Evolutionary conservation across 2,797 vertebrate genomes (phyloP).

Genomic region (Leuciscus waleckii): DNA sequence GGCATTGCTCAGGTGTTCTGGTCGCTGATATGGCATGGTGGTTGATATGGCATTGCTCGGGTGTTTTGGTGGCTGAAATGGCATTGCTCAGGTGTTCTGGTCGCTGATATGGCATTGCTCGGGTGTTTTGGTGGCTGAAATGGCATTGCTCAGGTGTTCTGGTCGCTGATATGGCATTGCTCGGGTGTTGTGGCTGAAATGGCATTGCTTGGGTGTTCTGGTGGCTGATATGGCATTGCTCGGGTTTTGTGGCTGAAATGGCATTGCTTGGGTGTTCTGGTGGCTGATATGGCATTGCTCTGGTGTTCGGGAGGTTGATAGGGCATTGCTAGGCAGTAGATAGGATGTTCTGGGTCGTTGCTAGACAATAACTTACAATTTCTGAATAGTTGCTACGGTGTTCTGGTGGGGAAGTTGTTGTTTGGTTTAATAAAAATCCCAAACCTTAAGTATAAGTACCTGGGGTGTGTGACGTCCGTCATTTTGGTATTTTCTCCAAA

Average conservation of each 20-base stretch:
- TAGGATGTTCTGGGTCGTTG: neutral
- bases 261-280: too few species aligned
- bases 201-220: neutral
- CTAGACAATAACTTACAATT: neutral
- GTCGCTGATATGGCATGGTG: neutral
- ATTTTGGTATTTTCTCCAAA: slow-evolving; percentile 97
- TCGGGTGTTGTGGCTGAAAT: neutral
- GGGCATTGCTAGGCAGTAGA: neutral
- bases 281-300: too few species aligned
- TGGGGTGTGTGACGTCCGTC: slow-evolving; percentile 89
- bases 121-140: too few species aligned
- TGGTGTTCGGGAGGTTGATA: neutral
- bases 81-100: neutral
- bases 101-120: neutral
- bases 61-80: neutral
- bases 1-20: neutral
- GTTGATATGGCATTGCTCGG: neutral
- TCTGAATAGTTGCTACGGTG: neutral
- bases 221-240: too few species aligned
- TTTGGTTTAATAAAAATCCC: neutral
- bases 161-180: neutral
- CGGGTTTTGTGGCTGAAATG: neutral
- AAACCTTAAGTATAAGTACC: slow-evolving; percentile 70
- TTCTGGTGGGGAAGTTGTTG: neutral
- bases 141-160: too few species aligned